A percentile compares a stretch with the other conserved stretches of the same genome.
phyloP scores from a whole-genome alignment of 2,113 vertebrate species.

The Ardeotis arabs region DNA sequence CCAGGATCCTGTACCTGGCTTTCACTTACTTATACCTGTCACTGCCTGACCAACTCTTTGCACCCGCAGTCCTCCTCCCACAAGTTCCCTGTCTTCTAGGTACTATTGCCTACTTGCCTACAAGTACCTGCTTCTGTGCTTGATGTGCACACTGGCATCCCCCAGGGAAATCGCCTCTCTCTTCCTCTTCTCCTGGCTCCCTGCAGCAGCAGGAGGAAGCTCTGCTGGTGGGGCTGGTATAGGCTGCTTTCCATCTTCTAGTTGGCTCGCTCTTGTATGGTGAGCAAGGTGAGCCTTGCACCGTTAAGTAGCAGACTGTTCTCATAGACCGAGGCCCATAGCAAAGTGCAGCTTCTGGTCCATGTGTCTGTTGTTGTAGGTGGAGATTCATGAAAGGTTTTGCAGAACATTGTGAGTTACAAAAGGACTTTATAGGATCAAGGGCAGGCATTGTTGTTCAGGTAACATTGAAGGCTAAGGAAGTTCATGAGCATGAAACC shows the following conservation, averaged over 20 bases:
- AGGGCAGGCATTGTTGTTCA: neutral
- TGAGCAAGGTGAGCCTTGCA: neutral
- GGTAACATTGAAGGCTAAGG: neutral
- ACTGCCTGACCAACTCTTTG: neutral
- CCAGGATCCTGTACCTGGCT: neutral
- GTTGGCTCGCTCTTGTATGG: neutral
- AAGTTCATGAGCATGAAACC: neutral
- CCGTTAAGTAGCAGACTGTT: neutral
- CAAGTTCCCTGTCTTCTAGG: neutral
- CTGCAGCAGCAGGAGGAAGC: neutral
- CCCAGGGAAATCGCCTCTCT: neutral
- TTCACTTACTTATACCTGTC: neutral
- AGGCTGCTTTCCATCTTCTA: neutral
- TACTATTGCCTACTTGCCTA: neutral
- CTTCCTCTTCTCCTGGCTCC: neutral
- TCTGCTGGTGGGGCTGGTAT: neutral
- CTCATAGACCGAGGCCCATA: neutral
- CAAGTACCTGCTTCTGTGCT: neutral
- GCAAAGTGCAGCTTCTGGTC: neutral
- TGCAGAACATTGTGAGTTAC: neutral
- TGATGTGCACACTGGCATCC: neutral
- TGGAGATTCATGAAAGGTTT: neutral
- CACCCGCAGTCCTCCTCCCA: neutral
- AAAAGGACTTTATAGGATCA: neutral
- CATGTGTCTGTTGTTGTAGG: fast-evolving